phyloP scores from a whole-genome alignment of 2,113 vertebrate genomes.

The Pavo muticus region DNA sequence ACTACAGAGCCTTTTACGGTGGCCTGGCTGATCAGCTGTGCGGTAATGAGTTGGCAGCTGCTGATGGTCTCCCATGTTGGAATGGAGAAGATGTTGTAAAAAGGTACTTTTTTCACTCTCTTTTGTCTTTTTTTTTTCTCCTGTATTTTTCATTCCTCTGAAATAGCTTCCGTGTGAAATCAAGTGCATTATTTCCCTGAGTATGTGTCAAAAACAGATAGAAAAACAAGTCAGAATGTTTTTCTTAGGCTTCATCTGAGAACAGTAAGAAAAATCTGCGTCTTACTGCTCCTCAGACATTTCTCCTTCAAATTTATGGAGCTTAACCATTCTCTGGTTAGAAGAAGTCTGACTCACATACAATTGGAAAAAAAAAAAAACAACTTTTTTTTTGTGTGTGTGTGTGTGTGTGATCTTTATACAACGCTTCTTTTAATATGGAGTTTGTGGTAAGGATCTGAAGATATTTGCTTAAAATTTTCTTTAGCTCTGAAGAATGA shows the following conservation, averaged over 20 bases:
- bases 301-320: not conserved
- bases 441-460: not conserved
- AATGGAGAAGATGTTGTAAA: slow-evolving; percentile 82
- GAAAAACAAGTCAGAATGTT: not conserved
- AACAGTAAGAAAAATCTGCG: not conserved
- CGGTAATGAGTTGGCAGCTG: slow-evolving; percentile 80
- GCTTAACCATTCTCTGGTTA: not conserved
- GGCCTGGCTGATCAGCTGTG: slow-evolving; percentile 87
- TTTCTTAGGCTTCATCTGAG: not conserved
- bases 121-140: not conserved
- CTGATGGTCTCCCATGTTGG: slow-evolving; percentile 83
- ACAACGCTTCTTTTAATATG: not conserved
- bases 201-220: not conserved
- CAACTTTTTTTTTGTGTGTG: slow-evolving; percentile 4
- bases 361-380: not conserved
- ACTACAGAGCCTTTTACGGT: slow-evolving; percentile 82
- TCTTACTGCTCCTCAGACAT: not conserved
- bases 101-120: slow-evolving; percentile 76
- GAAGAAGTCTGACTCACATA: not conserved
- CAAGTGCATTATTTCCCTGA: not conserved
- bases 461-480: not conserved
- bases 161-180: rapidly evolving
- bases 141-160: not conserved
- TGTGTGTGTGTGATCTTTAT: not conserved
- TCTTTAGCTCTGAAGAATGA: not conserved